Percentiles rank a stretch among this genome's conserved stretches.
Conservation (phyloP, 2,888 invertebrate genomes). For the Acrobasis consociella region DNA sequence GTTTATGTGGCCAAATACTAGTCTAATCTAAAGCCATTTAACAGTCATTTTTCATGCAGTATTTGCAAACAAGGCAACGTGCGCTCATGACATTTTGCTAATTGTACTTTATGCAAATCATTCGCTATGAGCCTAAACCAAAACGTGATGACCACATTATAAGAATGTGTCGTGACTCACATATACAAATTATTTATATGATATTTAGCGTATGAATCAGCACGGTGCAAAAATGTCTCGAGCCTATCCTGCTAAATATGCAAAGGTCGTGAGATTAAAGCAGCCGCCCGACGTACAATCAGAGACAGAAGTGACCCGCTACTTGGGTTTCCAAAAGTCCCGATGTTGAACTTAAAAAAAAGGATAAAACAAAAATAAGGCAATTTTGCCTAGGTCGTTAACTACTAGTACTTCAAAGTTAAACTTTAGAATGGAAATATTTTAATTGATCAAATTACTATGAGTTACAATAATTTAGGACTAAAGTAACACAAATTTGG, state of each 20-base stretch:
- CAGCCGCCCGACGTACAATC: slow-evolving; percentile 36
- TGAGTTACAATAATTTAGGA: no score
- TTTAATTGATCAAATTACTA: no score
- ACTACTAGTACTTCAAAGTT: no score
- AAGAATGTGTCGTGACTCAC: slow-evolving; percentile 21
- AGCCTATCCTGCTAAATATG: slow-evolving; percentile 41
- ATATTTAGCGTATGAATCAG: slow-evolving; percentile 43
- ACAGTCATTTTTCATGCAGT: no score
- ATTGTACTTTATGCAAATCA: not conserved
- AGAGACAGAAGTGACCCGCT: slow-evolving; percentile 7
- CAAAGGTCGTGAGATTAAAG: slow-evolving; percentile 58
- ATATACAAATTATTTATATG: slow-evolving; percentile 31
- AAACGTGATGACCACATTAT: slow-evolving; percentile 19
- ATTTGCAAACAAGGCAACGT: not conserved
- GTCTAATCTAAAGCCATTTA: no score
- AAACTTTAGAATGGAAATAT: no score
- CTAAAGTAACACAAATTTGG: no score
- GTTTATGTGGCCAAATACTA: no score
- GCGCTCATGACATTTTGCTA: not conserved
- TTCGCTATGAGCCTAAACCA: not conserved
- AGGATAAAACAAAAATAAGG: no score
- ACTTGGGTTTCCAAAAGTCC: slow-evolving; percentile 29
- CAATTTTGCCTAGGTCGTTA: no score
- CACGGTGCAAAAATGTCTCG: slow-evolving; percentile 45
- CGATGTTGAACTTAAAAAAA: slow-evolving; percentile 13